Evolutionary conservation across 2,113 vertebrate genomes (phyloP).

Genomic region (Etheostoma spectabile): DNA sequence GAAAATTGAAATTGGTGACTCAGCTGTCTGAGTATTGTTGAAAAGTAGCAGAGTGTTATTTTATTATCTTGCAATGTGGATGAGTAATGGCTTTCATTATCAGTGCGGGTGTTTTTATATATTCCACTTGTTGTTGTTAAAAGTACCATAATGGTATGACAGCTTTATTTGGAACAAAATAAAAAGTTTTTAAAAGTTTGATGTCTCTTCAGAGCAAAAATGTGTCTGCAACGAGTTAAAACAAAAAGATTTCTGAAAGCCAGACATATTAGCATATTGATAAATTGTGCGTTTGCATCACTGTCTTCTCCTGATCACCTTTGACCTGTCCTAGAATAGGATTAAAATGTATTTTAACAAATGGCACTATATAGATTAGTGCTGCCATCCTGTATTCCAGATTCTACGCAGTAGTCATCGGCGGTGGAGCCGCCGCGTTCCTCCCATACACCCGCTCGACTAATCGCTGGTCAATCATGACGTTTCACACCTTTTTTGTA

Average conservation of each 20-base stretch:
- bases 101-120: not conserved
- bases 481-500: too few relatives aligned
- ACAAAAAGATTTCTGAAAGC: not conserved
- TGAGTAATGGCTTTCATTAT: slow-evolving; percentile 40
- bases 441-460: too few relatives aligned
- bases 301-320: not conserved
- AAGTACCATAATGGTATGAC: not conserved
- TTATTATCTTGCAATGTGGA: slow-evolving; percentile 1
- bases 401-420: too few relatives aligned
- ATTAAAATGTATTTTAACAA: not conserved
- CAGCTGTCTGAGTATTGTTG: not conserved
- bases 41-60: not conserved
- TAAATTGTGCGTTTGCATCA: not conserved
- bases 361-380: not conserved
- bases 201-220: slow-evolving; percentile 8
- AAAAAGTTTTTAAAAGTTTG: not conserved
- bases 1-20: slow-evolving; percentile 12
- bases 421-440: too few relatives aligned
- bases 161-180: not conserved
- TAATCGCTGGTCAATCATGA: too few relatives aligned
- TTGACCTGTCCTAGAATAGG: not conserved
- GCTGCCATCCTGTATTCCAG: too few relatives aligned
- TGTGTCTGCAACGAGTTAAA: not conserved
- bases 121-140: not conserved
- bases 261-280: not conserved